Evolutionary conservation across 1,140 invertebrate genomes (phyloP), one percentile per base, ranked within the genome.

Genomic region (Magallana ariakensis): DNA sequence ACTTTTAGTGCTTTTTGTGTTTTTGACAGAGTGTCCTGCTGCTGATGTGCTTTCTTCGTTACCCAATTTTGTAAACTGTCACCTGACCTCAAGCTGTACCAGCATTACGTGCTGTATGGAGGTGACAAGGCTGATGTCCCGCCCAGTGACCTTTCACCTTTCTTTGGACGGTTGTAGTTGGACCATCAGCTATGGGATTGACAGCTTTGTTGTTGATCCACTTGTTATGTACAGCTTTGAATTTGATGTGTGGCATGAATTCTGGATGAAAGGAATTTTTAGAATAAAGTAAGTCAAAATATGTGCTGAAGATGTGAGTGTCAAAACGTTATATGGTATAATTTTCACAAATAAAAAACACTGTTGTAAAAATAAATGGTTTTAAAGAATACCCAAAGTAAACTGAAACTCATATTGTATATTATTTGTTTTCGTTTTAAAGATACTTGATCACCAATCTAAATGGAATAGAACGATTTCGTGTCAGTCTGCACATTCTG

Each of bases 391-490:
- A n/a, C n/a, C n/a, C n/a, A n/a, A n/a, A 60, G 58, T 11, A n/a
- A 60, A 11, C 58, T 10, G 58, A 60, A 60, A n/a, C 10, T 11
- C n/a, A 60, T 60, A 11, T 60, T 11, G 10, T 60, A 60, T 60
- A n/a, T 11, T 10, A 60, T 60, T 60, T 60, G 10, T 60, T 11
- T n/a, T 60, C 58, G 58, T 60, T 75, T 84, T 53, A 16, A 57
- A 87, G 87, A 53, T 87, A 60, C 81, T 57, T 22, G 9, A 56
- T 87, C 58, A 81, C 57, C n/a, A 33, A 85, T 60, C 57, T 87
- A 53, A 22, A 81, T 16, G 62, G 19, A 46, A 84, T 85, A 55
- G 11, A 66, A 16, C 84, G 56, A 58, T 87, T 87, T 46, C 22
- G 84, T 15, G 70, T 87, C n/a, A 85, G 55, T 82, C 13, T 87